Evolutionary conservation across 2,888 invertebrate genomes (phyloP).

Genomic region (Piscicola geometra): DNA sequence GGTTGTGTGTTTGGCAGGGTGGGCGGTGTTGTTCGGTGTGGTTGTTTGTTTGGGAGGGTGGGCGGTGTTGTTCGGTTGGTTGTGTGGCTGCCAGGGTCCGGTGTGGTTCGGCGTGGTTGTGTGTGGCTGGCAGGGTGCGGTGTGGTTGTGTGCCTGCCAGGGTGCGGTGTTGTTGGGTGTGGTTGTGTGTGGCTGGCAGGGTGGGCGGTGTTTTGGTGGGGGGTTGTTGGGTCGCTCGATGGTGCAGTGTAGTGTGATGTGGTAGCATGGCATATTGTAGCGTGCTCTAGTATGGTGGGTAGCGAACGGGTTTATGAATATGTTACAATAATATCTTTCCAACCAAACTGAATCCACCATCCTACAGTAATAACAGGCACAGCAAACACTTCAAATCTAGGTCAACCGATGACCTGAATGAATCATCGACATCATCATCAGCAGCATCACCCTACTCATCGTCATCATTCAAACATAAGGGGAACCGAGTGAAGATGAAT

Average conservation of each 20-base stretch:
- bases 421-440: background rate
- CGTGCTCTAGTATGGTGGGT: background rate
- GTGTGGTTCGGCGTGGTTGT: too few species aligned
- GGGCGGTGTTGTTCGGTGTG: too few species aligned
- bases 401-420: constrained; percentile 58
- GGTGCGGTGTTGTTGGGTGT: too few species aligned
- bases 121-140: too few species aligned
- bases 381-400: constrained; percentile 79
- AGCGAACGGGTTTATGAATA: background rate
- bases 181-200: too few species aligned
- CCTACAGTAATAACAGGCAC: constrained; percentile 82
- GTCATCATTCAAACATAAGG: background rate
- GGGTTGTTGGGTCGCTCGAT: background rate
- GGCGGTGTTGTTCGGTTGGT: too few species aligned
- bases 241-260: background rate
- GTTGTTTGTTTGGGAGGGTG: too few species aligned
- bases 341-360: too few species aligned
- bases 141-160: too few species aligned
- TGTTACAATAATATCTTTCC: background rate
- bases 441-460: background rate
- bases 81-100: too few species aligned
- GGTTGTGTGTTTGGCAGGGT: too few species aligned
- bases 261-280: background rate
- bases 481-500: background rate
- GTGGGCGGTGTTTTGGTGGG: too few species aligned